phyloP scores from a whole-genome alignment of 2,797 vertebrate species.

The Acanthornis magna region DNA sequence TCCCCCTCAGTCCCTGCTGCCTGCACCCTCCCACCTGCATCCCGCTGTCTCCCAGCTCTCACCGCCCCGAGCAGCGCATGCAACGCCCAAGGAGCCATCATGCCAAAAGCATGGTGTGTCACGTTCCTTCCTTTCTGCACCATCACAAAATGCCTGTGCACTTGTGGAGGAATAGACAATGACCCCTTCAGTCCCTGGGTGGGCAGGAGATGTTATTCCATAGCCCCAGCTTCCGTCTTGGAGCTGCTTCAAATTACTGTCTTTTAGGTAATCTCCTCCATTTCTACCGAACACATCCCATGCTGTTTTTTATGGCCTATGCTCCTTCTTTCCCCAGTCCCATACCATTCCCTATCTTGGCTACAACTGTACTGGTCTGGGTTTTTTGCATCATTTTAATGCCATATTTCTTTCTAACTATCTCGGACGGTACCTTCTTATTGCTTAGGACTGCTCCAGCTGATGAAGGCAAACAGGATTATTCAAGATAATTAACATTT shows the following conservation, averaged over 20 bases:
- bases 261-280: background rate
- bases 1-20: background rate
- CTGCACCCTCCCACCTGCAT: accelerated
- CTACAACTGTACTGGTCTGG: background rate
- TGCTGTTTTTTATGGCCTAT: background rate
- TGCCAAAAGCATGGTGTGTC: background rate
- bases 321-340: background rate
- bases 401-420: background rate
- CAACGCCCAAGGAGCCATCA: accelerated
- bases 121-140: background rate
- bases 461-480: conserved; percentile 48
- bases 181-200: background rate
- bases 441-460: background rate
- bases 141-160: background rate
- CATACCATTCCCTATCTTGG: background rate
- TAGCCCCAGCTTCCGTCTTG: background rate
- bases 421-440: background rate
- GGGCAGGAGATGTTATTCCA: accelerated
- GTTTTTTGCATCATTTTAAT: background rate
- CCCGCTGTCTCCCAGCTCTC: background rate
- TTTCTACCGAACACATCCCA: background rate
- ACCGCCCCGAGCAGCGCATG: accelerated
- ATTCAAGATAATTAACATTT: conserved; percentile 62
- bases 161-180: accelerated
- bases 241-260: background rate